These are phyloP conservation scores for Ectobius pallidus DNA, from an alignment of 2,888 invertebrate genomes.

Conservation along the genomic window DNA sequence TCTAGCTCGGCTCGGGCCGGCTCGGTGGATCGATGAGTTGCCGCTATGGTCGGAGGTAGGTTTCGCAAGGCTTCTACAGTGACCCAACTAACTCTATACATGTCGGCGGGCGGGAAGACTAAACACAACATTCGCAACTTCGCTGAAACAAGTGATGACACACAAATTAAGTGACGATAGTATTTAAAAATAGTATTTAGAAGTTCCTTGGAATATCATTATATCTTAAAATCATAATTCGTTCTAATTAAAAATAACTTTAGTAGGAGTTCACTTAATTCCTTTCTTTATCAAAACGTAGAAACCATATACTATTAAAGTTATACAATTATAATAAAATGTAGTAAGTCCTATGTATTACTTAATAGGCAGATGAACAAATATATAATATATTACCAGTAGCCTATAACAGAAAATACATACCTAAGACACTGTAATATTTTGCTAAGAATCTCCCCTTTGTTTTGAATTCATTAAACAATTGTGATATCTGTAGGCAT, in stretches of 20 bases:
- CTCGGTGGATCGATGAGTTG: conserved; percentile 11
- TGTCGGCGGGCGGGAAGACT: conserved; percentile 17
- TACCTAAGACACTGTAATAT: too few species aligned
- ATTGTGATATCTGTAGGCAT: too few species aligned
- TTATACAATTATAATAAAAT: too few species aligned
- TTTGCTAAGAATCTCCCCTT: too few species aligned
- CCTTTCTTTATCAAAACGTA: neutral
- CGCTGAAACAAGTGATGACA: neutral
- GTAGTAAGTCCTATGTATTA: too few species aligned
- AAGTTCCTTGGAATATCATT: neutral
- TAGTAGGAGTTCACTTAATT: neutral
- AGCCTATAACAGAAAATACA: too few species aligned
- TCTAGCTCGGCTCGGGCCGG: conserved; percentile 25
- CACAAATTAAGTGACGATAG: too few species aligned
- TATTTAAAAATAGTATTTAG: neutral
- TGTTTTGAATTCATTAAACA: too few species aligned
- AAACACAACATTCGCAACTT: neutral
- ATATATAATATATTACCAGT: too few species aligned
- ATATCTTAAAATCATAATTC: neutral
- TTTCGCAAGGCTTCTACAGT: conserved; percentile 20
- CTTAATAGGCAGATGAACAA: too few species aligned
- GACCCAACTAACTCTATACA: conserved; percentile 10
- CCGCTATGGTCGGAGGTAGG: neutral
- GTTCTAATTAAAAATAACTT: neutral
- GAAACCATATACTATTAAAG: too few species aligned